These are phyloP conservation scores for Chrysomela aeneicollis DNA, from an alignment of 2,888 invertebrate species.

Conservation along the genomic window DNA sequence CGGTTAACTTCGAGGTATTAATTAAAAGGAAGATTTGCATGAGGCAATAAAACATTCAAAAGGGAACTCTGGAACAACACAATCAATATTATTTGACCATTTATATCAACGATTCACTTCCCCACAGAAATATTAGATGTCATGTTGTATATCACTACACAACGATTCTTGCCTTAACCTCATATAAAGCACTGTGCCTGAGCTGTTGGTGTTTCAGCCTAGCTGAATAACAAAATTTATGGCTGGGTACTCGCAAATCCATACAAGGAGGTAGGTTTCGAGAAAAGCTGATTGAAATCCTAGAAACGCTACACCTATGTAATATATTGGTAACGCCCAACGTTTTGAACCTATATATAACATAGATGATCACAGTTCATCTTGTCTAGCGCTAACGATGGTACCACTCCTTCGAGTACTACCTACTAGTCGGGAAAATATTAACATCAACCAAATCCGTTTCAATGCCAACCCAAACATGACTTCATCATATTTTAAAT, in stretches of 20 bases:
- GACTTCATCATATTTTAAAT: too few species aligned
- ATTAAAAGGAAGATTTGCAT: too few species aligned
- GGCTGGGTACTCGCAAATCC: neutral
- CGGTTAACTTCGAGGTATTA: too few species aligned
- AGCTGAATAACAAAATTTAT: neutral
- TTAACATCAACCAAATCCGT: too few species aligned
- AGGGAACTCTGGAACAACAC: too few species aligned
- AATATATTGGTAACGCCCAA: neutral
- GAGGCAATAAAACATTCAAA: too few species aligned
- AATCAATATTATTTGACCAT: neutral
- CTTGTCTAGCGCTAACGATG: neutral
- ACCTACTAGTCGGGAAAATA: too few species aligned
- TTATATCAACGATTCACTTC: neutral
- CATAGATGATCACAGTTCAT: neutral
- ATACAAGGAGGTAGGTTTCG: neutral
- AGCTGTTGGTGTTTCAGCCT: neutral
- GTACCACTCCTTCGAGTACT: too few species aligned
- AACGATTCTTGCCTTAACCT: neutral
- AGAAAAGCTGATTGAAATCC: conserved; percentile 11
- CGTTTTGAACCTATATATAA: too few species aligned
- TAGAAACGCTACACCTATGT: conserved; percentile 6
- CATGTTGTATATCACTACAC: neutral
- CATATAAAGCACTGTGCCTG: neutral
- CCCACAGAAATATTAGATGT: neutral
- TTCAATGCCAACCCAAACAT: too few species aligned